These are phyloP conservation scores for Bovichtus variegatus DNA, from an alignment of 2,797 vertebrate genomes.

Conservation along the genomic window DNA sequence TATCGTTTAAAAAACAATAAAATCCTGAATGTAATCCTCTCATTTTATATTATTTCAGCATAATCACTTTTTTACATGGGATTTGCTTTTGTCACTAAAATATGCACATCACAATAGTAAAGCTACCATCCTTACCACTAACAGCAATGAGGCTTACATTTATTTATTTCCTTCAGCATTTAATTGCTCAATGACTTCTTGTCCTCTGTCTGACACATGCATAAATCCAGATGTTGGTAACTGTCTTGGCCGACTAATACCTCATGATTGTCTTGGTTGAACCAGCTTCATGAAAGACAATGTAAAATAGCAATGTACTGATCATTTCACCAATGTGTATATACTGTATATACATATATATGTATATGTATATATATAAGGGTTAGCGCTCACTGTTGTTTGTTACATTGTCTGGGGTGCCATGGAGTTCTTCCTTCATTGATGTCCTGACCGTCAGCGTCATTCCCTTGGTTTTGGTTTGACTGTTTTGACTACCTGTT, in stretches of 20 bases:
- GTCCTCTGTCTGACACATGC: background rate
- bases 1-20: background rate
- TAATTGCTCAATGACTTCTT: background rate
- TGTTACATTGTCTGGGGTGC: conserved; percentile 5
- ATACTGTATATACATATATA: too few relatives aligned
- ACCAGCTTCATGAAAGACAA: background rate
- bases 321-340: too few relatives aligned
- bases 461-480: conserved; percentile 18
- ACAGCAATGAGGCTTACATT: background rate
- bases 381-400: conserved; percentile 1
- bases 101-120: background rate
- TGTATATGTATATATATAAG: conserved; percentile 1
- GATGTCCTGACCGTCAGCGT: background rate
- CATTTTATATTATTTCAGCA: background rate
- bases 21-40: background rate
- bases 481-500: conserved; percentile 19
- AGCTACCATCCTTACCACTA: background rate
- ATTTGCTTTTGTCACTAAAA: background rate
- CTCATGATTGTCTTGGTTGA: background rate
- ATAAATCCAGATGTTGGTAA: background rate
- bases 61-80: background rate
- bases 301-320: background rate
- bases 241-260: background rate
- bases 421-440: background rate
- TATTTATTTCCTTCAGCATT: background rate